Evolutionary conservation across 2,888 invertebrate genomes (phyloP), one percentile per base, ranked within the genome.

Genomic region (Cryptocheilus praepositus): DNA sequence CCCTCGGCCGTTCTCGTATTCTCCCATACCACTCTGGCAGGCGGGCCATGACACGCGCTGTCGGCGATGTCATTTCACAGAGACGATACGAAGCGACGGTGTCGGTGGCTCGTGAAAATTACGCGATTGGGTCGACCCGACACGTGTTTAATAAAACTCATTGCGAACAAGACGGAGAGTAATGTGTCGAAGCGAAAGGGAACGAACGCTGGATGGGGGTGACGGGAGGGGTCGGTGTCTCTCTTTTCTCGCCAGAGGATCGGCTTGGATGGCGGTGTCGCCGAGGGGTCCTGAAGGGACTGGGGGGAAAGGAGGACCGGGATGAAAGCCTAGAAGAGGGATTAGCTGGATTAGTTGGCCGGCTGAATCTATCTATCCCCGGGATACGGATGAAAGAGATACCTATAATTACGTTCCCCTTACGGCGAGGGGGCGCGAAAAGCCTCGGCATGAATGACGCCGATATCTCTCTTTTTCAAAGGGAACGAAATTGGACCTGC

Each of bases 401-500:
- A 74, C 67, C 78, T 74, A 83, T 83, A 83, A 83, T 83, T 83
- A 80, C 80, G 81, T 81, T 80, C 73, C 74, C 65, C 76, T 75
- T 76, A 77, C 72, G 65, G 65, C 57, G 76, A 64, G 71, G 74
- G 73, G 77, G 77, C 70, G 80, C 79, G 79, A 76, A 81, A 79
- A 81, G 79, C 79, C 76, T 64, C 64, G 67, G 67, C 71, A 74
- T 73, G 80, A 82, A 82, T 82, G 74, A 78, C 78, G 73, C 69
- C 80, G 76, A 79, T 82, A 79, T 78, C 80, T 75, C 79, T 71
- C 81, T 76, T 75, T 76, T 77, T 80, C 77, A 75, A 80, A 77
- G 75, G 75, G 69, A 64, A 55, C 73, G 73, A 79, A 81, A 81
- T 81, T 81, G 80, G 67, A 75, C 72, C 70, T 46, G 59, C 61